phyloP scores from a whole-genome alignment of 2,888 invertebrate species.

The Orgyia antiqua region DNA sequence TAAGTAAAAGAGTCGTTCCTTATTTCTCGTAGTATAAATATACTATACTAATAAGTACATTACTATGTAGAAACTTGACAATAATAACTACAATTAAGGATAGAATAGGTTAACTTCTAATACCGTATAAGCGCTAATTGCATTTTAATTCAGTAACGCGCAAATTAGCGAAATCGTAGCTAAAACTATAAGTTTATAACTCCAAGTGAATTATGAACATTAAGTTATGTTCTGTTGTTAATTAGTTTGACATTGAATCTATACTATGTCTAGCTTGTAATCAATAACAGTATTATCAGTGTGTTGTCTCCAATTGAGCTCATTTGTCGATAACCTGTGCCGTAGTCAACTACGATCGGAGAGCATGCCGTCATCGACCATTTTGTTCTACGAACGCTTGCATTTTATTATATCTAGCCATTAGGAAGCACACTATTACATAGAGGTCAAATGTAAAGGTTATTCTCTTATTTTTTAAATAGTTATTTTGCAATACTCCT shows the following conservation, averaged over 20 bases:
- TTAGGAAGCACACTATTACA: slow-evolving; percentile 35
- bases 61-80: too few relatives aligned
- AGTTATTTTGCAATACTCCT: too few relatives aligned
- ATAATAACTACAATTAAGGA: too few relatives aligned
- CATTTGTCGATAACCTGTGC: slow-evolving; percentile 50
- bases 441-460: slow-evolving; percentile 31
- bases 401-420: slow-evolving; percentile 24
- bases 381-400: slow-evolving; percentile 28
- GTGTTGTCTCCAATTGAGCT: slow-evolving; percentile 55
- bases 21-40: too few relatives aligned
- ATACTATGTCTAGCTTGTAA: slow-evolving; percentile 22
- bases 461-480: slow-evolving; percentile 3
- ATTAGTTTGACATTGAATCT: slow-evolving; percentile 32
- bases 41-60: too few relatives aligned
- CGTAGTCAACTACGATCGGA: slow-evolving; percentile 15
- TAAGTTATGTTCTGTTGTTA: neutral
- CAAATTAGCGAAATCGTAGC: too few relatives aligned
- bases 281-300: slow-evolving; percentile 37
- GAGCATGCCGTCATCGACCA: slow-evolving; percentile 53
- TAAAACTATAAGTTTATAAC: too few relatives aligned
- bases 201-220: too few relatives aligned
- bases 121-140: too few relatives aligned
- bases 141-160: too few relatives aligned
- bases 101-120: too few relatives aligned
- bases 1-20: too few relatives aligned